Conservation (phyloP, 2,797 vertebrate genomes). For the Clarias laeviceps region DNA sequence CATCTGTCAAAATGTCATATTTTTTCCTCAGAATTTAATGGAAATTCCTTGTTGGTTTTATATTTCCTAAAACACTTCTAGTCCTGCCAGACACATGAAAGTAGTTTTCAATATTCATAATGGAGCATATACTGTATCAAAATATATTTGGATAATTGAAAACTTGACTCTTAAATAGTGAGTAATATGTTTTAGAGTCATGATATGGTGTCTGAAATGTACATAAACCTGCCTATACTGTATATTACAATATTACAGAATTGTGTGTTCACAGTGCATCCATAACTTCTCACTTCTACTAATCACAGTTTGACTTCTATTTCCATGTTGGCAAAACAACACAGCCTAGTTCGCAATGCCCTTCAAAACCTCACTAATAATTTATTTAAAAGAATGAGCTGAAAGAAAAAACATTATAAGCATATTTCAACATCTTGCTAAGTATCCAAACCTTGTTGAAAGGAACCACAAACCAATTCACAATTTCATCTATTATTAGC, state of each 20-base stretch:
- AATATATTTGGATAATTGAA: background rate
- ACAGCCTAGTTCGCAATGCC: background rate
- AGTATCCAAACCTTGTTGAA: background rate
- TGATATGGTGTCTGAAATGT: background rate
- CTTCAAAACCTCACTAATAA: background rate
- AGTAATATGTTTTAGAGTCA: background rate
- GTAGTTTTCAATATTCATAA: conserved; percentile 19
- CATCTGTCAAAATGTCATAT: conserved; percentile 8
- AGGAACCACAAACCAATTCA: conserved; percentile 24
- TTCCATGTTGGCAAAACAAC: background rate
- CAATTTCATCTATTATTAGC: conserved; percentile 67
- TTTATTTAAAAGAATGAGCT: background rate
- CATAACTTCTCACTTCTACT: conserved; percentile 3
- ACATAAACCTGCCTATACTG: background rate
- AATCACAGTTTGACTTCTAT: conserved; percentile 7
- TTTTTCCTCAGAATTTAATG: conserved; percentile 18
- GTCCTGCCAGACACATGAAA: conserved; percentile 17
- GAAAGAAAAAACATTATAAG: conserved; percentile 15
- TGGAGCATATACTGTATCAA: background rate
- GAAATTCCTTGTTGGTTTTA: conserved; percentile 33
- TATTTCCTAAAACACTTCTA: conserved; percentile 22
- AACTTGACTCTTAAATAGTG: background rate
- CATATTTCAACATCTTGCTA: conserved; percentile 5
- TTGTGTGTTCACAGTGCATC: background rate
- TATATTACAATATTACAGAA: background rate